Conservation (phyloP, 2,797 vertebrate genomes). For the Galaxias olidus region DNA sequence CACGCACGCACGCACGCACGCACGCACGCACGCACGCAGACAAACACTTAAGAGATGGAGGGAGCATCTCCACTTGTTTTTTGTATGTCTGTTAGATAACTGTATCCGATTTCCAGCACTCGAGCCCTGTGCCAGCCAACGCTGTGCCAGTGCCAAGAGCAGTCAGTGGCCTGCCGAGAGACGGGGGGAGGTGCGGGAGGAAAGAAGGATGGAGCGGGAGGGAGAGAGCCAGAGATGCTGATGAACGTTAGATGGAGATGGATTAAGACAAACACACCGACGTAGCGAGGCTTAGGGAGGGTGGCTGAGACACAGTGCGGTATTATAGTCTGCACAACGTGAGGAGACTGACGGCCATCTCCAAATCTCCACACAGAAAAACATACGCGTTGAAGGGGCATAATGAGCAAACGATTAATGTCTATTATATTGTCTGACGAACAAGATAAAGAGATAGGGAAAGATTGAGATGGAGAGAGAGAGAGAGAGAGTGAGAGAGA, state of each 20-base stretch:
- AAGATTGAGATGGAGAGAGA: neutral
- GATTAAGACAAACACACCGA: neutral
- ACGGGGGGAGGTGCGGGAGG: neutral
- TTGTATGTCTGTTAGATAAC: constrained; percentile 61
- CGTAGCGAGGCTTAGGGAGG: too few relatives aligned
- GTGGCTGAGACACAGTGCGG: too few relatives aligned
- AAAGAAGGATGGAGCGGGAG: constrained; percentile 7
- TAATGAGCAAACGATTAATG: too few relatives aligned
- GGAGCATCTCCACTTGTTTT: constrained; percentile 40
- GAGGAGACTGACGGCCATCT: too few relatives aligned
- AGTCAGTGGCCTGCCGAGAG: constrained; percentile 30
- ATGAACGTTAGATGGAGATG: neutral
- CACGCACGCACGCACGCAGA: constrained; percentile 19
- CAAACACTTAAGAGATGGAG: constrained; percentile 26
- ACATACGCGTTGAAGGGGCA: too few relatives aligned
- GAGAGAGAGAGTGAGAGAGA: constrained; percentile 11
- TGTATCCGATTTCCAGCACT: constrained; percentile 61
- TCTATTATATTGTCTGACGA: too few relatives aligned
- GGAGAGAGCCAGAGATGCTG: constrained; percentile 12
- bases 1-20: constrained; percentile 10
- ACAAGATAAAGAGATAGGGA: neutral
- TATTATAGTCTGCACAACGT: too few relatives aligned
- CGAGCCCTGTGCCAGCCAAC: constrained; percentile 61
- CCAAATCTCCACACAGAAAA: too few relatives aligned
- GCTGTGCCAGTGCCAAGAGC: constrained; percentile 63